Conservation (phyloP, 2,888 invertebrate species). For the Chloroclystis v-ata region DNA sequence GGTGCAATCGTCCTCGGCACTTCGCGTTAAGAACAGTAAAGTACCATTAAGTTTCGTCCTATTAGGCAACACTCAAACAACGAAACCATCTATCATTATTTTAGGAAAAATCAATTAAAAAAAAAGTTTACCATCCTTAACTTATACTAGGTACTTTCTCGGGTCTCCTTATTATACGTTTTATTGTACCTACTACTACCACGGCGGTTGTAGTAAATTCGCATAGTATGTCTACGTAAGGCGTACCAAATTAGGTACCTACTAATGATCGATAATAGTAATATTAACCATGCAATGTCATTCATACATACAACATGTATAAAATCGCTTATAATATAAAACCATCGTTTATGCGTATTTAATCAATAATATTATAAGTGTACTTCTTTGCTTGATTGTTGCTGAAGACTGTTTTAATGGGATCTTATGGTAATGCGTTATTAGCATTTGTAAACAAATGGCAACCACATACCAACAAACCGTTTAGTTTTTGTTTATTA, state of each 20-base stretch:
- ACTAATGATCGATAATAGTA: too few species aligned
- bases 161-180: too few species aligned
- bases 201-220: too few species aligned
- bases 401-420: conserved; percentile 5
- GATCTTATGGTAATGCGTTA: conserved; percentile 12
- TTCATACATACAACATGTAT: too few species aligned
- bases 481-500: conserved; percentile 1
- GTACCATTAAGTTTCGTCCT: conserved; percentile 6
- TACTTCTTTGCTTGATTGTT: conserved; percentile 12
- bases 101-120: too few species aligned
- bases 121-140: too few species aligned
- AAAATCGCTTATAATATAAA: too few species aligned
- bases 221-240: too few species aligned
- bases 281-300: too few species aligned
- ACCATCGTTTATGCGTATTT: conserved; percentile 8
- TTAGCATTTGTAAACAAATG: conserved; percentile 19
- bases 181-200: too few species aligned
- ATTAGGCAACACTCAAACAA: conserved; percentile 6
- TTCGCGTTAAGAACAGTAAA: conserved; percentile 1
- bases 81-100: conserved; percentile 9
- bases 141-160: too few species aligned
- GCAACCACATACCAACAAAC: not conserved
- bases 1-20: conserved; percentile 6
- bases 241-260: too few species aligned
- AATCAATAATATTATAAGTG: conserved; percentile 4